Evolutionary conservation across 1,140 invertebrate genomes (phyloP).

Genomic region (Tachypleus tridentatus): DNA sequence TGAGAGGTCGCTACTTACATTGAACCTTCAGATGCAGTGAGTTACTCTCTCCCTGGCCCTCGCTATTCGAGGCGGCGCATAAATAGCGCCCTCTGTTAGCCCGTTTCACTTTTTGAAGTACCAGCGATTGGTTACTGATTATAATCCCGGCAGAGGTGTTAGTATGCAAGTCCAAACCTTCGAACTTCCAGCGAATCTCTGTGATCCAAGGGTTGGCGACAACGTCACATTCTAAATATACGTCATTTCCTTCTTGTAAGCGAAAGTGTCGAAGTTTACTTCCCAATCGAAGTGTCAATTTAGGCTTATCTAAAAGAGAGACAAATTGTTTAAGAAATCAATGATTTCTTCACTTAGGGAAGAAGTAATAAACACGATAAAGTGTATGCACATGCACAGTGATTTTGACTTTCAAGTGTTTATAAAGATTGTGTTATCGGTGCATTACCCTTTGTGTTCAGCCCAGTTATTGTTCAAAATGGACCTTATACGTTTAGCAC

Average conservation of each 20-base stretch:
- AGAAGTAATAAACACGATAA: too few relatives aligned
- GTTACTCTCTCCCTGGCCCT: slow-evolving; percentile 74
- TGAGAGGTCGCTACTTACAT: slow-evolving; percentile 33
- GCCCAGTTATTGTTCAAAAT: too few relatives aligned
- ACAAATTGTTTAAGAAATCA: too few relatives aligned
- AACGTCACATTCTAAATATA: slow-evolving; percentile 81
- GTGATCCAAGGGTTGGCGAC: slow-evolving; percentile 69
- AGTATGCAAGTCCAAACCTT: slow-evolving; percentile 53
- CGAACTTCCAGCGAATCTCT: slow-evolving; percentile 68
- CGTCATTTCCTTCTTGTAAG: slow-evolving; percentile 58
- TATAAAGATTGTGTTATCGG: too few relatives aligned
- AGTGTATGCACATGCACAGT: too few relatives aligned
- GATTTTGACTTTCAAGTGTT: too few relatives aligned
- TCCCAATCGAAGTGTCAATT: slow-evolving; percentile 24
- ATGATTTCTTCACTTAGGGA: too few relatives aligned
- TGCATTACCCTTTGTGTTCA: too few relatives aligned
- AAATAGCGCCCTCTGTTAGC: slow-evolving; percentile 47
- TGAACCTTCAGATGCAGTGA: slow-evolving; percentile 72
- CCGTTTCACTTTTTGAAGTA: slow-evolving; percentile 31
- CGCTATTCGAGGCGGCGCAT: slow-evolving; percentile 73
- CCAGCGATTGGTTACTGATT: slow-evolving; percentile 60
- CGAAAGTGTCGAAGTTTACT: slow-evolving; percentile 27
- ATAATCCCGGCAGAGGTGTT: slow-evolving; percentile 65
- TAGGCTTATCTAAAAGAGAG: slow-evolving; percentile 22
- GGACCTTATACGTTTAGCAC: too few relatives aligned